phyloP scores from a whole-genome alignment of 2,888 invertebrate genomes.

The Spisula subtruncata region DNA sequence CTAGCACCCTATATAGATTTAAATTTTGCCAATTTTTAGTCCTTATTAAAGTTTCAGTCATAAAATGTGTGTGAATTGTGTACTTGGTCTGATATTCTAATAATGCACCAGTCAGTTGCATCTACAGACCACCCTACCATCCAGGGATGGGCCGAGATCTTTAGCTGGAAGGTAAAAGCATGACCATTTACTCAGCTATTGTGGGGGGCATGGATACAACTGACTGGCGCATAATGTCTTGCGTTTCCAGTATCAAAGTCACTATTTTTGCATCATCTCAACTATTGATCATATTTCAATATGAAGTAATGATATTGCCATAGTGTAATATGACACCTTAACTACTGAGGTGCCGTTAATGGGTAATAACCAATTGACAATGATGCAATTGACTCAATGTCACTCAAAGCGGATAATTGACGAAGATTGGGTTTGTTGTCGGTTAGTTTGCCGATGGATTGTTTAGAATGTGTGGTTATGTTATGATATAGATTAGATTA shows the following conservation, averaged over 20 bases:
- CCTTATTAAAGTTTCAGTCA: not conserved
- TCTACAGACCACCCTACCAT: too few species aligned
- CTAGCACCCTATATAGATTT: too few species aligned
- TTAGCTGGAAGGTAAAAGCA: too few species aligned
- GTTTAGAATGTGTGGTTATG: constrained; percentile 15
- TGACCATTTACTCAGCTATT: too few species aligned
- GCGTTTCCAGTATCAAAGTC: not conserved
- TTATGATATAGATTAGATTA: constrained; percentile 25
- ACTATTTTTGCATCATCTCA: not conserved
- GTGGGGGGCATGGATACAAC: too few species aligned
- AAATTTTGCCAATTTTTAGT: not conserved
- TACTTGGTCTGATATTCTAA: not conserved
- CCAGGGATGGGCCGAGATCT: too few species aligned
- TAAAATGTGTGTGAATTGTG: not conserved
- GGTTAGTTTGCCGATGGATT: constrained; percentile 13
- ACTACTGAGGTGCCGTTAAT: constrained; percentile 30
- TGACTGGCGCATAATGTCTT: too few species aligned
- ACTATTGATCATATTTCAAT: constrained; percentile 32
- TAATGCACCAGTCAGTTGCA: not conserved
- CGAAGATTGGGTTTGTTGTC: constrained; percentile 22
- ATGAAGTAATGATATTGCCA: constrained; percentile 19
- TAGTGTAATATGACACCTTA: constrained; percentile 34
- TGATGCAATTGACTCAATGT: constrained; percentile 46
- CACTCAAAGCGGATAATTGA: constrained; percentile 38
- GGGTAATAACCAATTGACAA: constrained; percentile 41